These are phyloP conservation scores for Crematogaster levior DNA, from an alignment of 2,888 invertebrate species.

Conservation along the genomic window DNA sequence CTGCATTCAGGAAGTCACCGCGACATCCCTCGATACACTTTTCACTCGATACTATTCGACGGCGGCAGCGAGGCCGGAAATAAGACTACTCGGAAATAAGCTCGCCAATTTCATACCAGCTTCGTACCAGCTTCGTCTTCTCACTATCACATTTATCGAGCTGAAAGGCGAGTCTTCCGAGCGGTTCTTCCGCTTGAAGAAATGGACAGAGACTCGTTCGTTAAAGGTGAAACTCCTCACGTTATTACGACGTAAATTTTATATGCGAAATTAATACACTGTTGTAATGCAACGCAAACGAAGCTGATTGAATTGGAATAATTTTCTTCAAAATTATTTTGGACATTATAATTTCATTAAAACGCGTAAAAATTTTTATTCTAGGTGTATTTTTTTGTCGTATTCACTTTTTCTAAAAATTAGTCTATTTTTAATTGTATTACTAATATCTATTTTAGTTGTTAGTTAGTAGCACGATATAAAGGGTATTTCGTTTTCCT, in stretches of 20 bases:
- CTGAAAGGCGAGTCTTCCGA: background rate
- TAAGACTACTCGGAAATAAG: constrained; percentile 12
- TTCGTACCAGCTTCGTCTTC: background rate
- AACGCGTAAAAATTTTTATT: background rate
- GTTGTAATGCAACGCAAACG: background rate
- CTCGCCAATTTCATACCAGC: constrained; percentile 35
- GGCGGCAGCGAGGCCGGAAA: background rate
- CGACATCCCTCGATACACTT: constrained; percentile 13
- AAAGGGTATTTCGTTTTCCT: background rate
- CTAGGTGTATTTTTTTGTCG: no score
- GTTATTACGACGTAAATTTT: background rate
- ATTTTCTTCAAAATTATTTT: background rate
- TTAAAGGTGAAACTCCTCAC: constrained; percentile 10
- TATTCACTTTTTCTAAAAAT: background rate
- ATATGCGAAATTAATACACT: background rate
- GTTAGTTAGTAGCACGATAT: no score
- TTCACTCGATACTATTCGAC: constrained; percentile 4
- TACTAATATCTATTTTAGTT: no score
- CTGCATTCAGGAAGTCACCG: background rate
- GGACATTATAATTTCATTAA: background rate
- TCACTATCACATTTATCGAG: constrained; percentile 5
- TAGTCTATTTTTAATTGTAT: background rate
- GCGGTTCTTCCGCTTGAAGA: constrained; percentile 3
- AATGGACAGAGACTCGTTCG: constrained; percentile 6
- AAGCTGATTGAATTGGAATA: background rate